These are phyloP conservation scores for Aldrovandia affinis DNA, from an alignment of 2,797 vertebrate genomes.

Conservation along the genomic window DNA sequence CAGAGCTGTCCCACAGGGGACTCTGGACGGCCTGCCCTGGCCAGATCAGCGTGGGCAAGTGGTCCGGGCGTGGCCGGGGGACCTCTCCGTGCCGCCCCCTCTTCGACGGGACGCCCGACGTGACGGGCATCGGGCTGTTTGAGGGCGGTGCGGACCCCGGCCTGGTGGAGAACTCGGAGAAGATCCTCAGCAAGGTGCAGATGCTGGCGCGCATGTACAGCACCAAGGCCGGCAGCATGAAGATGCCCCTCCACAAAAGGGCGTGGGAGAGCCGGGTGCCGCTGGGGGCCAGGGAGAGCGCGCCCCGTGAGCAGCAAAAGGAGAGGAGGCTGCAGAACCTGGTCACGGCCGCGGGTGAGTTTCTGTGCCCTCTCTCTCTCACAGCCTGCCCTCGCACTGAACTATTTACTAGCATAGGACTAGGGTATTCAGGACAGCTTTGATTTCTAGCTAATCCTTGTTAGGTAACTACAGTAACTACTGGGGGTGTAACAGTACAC, in stretches of 20 bases:
- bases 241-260: slow-evolving; percentile 73
- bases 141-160: slow-evolving; percentile 64
- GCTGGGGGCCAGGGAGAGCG: slow-evolving; percentile 40
- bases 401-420: background rate
- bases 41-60: slow-evolving; percentile 61
- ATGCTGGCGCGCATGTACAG: slow-evolving; percentile 86
- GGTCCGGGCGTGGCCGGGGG: slow-evolving; percentile 62
- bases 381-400: background rate
- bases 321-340: slow-evolving; percentile 30
- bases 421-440: background rate
- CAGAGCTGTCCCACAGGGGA: slow-evolving; percentile 39
- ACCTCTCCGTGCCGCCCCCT: slow-evolving; percentile 58
- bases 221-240: slow-evolving; percentile 78
- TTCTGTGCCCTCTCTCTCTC: background rate
- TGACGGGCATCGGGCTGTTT: slow-evolving; percentile 67
- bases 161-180: slow-evolving; percentile 77
- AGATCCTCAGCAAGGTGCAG: slow-evolving; percentile 86
- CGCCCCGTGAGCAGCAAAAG: slow-evolving; percentile 33
- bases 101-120: slow-evolving; percentile 64
- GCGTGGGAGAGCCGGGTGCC: slow-evolving; percentile 38
- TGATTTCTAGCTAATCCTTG: background rate
- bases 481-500: background rate
- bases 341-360: slow-evolving; percentile 31
- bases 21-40: slow-evolving; percentile 48
- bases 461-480: background rate